A percentile compares a stretch with the other conserved stretches of the same genome.
Conservation (phyloP, 2,888 invertebrate genomes). For the Lithophane semibrunnea region DNA sequence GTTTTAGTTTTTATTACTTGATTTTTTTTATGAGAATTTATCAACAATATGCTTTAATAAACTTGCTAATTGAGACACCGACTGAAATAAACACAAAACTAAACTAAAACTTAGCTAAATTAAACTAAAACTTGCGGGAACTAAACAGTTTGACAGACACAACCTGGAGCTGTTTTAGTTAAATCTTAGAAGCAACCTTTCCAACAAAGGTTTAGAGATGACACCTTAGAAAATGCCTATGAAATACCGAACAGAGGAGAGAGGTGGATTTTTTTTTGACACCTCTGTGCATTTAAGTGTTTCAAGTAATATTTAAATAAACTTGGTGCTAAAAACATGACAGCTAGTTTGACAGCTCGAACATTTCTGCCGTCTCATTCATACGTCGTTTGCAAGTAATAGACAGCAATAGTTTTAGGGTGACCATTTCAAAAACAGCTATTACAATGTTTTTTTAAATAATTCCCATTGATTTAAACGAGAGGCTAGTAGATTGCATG, state of each 20-base stretch:
- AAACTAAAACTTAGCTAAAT: too few species aligned
- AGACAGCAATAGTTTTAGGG: neutral
- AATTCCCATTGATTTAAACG: conserved; percentile 3
- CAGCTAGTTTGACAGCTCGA: neutral
- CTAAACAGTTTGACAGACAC: neutral
- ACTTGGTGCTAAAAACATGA: neutral
- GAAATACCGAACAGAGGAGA: neutral
- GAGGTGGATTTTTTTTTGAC: neutral
- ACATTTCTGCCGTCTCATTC: neutral
- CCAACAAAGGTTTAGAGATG: neutral
- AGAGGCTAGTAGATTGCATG: neutral
- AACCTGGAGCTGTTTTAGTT: neutral
- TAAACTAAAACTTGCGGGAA: too few species aligned
- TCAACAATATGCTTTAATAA: neutral
- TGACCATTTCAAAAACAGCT: neutral
- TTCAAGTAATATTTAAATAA: neutral
- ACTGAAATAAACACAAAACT: neutral
- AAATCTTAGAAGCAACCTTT: neutral
- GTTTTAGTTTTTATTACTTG: too few species aligned
- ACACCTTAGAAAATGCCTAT: neutral
- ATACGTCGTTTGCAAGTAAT: neutral
- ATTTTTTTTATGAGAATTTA: too few species aligned
- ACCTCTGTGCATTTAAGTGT: neutral
- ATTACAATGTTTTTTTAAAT: neutral
- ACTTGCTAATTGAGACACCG: neutral